Base-by-base conservation (phyloP, 2,888 invertebrate species). In the Chirona hameri region DNA sequence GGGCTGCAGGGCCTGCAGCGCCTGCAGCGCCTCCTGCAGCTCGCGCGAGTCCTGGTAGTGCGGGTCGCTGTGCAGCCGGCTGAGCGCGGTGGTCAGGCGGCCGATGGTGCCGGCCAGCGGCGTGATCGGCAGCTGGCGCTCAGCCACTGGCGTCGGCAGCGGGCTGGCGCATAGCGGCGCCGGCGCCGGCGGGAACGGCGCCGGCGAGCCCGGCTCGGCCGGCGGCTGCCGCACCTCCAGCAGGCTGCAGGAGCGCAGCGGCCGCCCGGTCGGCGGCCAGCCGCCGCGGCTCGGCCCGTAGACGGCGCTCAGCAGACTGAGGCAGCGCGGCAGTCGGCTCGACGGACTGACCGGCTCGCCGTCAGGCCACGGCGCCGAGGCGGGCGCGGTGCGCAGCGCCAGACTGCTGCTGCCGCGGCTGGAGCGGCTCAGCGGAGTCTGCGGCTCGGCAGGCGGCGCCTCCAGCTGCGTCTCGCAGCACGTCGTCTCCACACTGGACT, bases 1-100 rank as follows among this genome's bases (percentile, higher is more conserved):
- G 18, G 29, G 15, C 31, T 72, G 27, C 31, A 72, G 72, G 15
- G 1, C 27, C 72, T 72, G 31, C 72, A 72, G 72, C 72, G 72
- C 31, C 31, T n/a, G 31, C 31, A 72, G 72, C 72, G 72, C 72
- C 72, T 72, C 31, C 72, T 72, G 27, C 72, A 72, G 72, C 72
- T 72, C 72, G 18, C 72, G 72, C 18, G 72, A 72, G 31, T 31
- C 72, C 18, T 31, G 31, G 72, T 31, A 72, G 31, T 72, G 18
- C 15, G 72, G 72, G 18, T 72, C 72, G 29, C 27, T 14, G 18
- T 31, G 29, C 31, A 72, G 29, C 10, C 72, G 14, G 31, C 72
- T 31, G 15, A 72, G 72, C 29, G 72, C 72, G 0, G 31, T 27
- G 31, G 31, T 31, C 72, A 72, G 72, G 12, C 72, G 72, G 31